A percentile compares a stretch with the other conserved stretches of the same genome.
These are phyloP conservation scores for Acanthurus lineatus DNA, from an alignment of 2,797 vertebrate genomes.

Conservation along the genomic window DNA sequence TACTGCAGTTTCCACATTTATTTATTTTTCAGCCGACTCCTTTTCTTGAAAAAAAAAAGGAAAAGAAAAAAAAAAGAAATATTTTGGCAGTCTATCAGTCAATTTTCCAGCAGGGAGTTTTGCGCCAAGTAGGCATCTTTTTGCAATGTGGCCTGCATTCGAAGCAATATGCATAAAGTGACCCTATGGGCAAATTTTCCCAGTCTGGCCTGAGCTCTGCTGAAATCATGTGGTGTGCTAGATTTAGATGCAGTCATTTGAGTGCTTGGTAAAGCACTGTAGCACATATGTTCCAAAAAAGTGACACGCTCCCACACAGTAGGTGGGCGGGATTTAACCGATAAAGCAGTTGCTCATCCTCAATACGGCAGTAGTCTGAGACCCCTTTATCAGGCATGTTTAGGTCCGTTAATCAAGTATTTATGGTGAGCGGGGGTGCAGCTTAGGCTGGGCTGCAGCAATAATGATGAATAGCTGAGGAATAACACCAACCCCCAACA, in stretches of 20 bases:
- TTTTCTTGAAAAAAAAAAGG: background rate
- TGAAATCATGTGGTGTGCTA: slow-evolving; percentile 62
- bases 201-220: slow-evolving; percentile 55
- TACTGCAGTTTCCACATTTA: slow-evolving; percentile 27
- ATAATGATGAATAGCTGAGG: slow-evolving; percentile 79
- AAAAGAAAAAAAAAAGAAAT: slow-evolving; percentile 20
- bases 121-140: slow-evolving; percentile 47
- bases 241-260: slow-evolving; percentile 69
- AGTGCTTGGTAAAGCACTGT: slow-evolving; percentile 70
- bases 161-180: slow-evolving; percentile 51
- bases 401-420: slow-evolving; percentile 85
- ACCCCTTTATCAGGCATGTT: slow-evolving; percentile 81
- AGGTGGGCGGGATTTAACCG: slow-evolving; percentile 82
- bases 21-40: slow-evolving; percentile 15
- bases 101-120: slow-evolving; percentile 24
- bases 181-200: slow-evolving; percentile 51
- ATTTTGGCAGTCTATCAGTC: slow-evolving; percentile 43
- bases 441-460: slow-evolving; percentile 69
- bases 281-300: slow-evolving; percentile 82
- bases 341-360: slow-evolving; percentile 81
- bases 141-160: slow-evolving; percentile 42
- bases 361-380: slow-evolving; percentile 61
- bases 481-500: slow-evolving; percentile 67
- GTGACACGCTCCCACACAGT: slow-evolving; percentile 82
- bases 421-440: slow-evolving; percentile 79